A percentile compares a stretch with the other conserved stretches of the same genome.
Conservation (phyloP, 2,888 invertebrate genomes). For the Thecocarcelia acutangulata region DNA sequence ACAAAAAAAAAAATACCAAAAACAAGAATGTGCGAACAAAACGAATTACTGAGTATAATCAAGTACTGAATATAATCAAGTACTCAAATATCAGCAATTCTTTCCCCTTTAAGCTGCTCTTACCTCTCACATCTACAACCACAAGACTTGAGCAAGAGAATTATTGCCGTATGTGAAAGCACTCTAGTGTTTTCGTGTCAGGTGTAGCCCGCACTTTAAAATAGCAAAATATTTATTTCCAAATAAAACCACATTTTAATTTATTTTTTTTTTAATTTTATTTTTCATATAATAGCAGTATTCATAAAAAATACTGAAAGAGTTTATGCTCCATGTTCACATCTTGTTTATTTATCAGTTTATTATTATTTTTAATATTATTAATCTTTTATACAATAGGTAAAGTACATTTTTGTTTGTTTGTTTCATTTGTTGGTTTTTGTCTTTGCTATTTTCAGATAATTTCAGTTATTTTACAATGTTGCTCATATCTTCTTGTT, state of each 20-base stretch:
- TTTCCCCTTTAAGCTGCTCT: too few relatives aligned
- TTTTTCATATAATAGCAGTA: conserved; percentile 79
- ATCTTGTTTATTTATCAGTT: conserved; percentile 73
- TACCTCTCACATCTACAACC: too few relatives aligned
- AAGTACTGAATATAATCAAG: too few relatives aligned
- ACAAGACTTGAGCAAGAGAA: too few relatives aligned
- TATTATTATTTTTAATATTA: conserved; percentile 60
- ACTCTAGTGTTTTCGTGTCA: too few relatives aligned
- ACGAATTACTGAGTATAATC: too few relatives aligned
- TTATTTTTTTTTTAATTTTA: conserved; percentile 75
- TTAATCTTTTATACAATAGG: conserved; percentile 67
- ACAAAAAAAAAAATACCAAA: too few relatives aligned
- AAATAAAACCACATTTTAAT: conserved; percentile 47
- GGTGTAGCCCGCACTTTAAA: too few relatives aligned
- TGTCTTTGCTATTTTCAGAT: conserved; percentile 68
- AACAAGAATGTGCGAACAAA: too few relatives aligned
- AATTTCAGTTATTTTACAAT: conserved; percentile 70
- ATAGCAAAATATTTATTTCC: neutral
- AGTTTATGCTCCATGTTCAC: conserved; percentile 81
- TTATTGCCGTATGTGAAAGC: too few relatives aligned
- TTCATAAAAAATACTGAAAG: conserved; percentile 80
- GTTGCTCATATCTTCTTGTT: conserved; percentile 61
- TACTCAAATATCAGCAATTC: too few relatives aligned
- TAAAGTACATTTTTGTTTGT: conserved; percentile 69
- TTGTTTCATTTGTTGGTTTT: conserved; percentile 64